Base-by-base conservation (phyloP, 1,140 invertebrate genomes). In the Pseudomyrmex concolor region DNA sequence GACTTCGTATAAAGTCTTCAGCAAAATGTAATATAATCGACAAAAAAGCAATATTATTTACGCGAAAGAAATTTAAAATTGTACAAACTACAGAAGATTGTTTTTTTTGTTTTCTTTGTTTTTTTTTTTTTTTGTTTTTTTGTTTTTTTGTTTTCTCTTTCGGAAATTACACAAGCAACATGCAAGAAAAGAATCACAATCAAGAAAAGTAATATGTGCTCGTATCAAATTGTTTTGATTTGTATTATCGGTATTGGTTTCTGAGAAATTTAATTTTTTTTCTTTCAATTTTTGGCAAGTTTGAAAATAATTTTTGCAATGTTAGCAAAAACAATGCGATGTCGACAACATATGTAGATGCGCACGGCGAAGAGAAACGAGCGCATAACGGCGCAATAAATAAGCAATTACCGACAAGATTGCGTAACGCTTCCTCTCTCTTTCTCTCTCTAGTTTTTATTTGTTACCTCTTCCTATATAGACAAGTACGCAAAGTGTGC, bases 391-490 rank as follows among this genome's bases (percentile, higher is more conserved):
- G 50, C 17, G 60, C 57, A 73, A 72, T 83, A 86, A 87, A 87
- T 83, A 86, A 83, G 71, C 71, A 83, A 86, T 86, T 86, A 82
- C 66, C 63, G 59, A 82, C 64, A 73, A 70, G 50, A 85, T 85
- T 86, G 84, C 77, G 68, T 85, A 86, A 85, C 64, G 48, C 19
- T 43, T 50, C 51, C 66, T 71, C 15, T 70, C 34, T 66, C 9
- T 71, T 5, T 34, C 34, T 34, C 5, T 34, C 34, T 34, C 34
- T 34, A 7, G 34, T 34, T 12, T 48, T 62, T 59, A 50, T 54
- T 43, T 50, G 12, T 10, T 19, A 43, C 17, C 34, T 3, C 54
- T 70, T 78, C 51, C 73, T 66, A 34, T 34, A 34, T 34, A 50
- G 55, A 15, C 12, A 13, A 45, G 34, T 34, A 34, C 34, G 5